Conservation (phyloP, 2,797 vertebrate species). For the Lophotriccus pileatus region DNA sequence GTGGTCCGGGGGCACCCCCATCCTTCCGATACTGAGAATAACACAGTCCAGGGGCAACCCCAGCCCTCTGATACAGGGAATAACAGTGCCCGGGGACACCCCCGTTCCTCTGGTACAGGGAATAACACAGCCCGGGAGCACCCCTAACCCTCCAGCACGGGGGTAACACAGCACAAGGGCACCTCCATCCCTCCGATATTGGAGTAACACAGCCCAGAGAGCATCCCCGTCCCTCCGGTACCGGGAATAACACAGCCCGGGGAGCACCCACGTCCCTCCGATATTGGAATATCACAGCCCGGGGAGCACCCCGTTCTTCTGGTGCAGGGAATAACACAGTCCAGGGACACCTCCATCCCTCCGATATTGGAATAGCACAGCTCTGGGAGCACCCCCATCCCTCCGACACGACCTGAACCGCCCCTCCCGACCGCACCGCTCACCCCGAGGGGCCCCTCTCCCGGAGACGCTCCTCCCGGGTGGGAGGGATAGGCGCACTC, state of each 20-base stretch:
- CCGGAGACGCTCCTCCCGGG: not conserved
- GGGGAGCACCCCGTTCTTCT: not conserved
- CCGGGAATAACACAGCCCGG: not conserved
- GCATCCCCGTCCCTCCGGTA: not conserved
- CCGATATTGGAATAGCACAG: rapidly evolving
- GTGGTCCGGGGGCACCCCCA: not conserved
- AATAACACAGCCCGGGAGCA: not conserved
- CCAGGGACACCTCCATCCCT: not conserved
- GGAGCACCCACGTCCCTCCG: not conserved
- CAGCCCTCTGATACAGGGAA: not conserved
- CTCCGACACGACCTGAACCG: not conserved
- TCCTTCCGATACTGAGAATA: not conserved
- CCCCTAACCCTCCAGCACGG: no score
- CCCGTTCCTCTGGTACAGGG: not conserved
- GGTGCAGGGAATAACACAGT: not conserved
- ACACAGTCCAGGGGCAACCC: not conserved
- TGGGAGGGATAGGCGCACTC: not conserved
- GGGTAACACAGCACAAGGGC: not conserved
- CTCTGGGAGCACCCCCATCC: not conserved
- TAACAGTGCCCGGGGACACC: not conserved
- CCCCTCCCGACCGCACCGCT: not conserved
- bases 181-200: not conserved
- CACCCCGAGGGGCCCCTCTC: no score
- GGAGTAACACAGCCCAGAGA: not conserved
- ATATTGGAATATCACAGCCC: not conserved